Base-by-base conservation (phyloP, 64 coral and sea anemone genomes). In the Montipora foliosa region DNA sequence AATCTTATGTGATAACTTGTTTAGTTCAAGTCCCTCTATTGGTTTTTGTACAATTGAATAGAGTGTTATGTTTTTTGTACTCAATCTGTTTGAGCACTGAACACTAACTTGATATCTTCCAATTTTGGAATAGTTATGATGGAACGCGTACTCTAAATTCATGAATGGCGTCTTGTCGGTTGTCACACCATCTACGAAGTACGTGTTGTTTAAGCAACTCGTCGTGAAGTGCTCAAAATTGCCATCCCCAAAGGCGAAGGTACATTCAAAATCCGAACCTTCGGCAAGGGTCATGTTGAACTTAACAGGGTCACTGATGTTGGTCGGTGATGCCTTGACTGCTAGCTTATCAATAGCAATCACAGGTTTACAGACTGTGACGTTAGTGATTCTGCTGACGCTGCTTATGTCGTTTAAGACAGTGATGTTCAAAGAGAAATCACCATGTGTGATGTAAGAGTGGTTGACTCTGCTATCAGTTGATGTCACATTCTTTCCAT, bases 191-290 rank as follows among this genome's bases (percentile, higher is more conserved):
- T 97, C 84, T 47, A 74, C 78, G n/a, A 89, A 97, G 74, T 95
- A 97, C 4, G 82, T 53, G 48, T 83, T 49, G 12, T 84, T 89
- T 51, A 79, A 91, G 16, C 89, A 97, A 0, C 15, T 47, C 44
- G 29, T 86, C 49, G 57, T 49, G 5, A 67, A 89, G 59, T 59
- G 29, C 13, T 16, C 46, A 51, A 20, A 17, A 13, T 6, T 78
- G 67, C 67, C 77, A 78, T 97, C 83, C 29, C 93, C 93, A 58
- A 50, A 95, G 12, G 71, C 3, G 50, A 84, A 84, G 19, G 46
- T 19, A 66, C 96, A 97, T 8, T 77, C 62, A 29, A 97, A 92
- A 75, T 97, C 96, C 15, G 96, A 97, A 8, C 89, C 93, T 79
- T 94, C 76, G 0, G 77, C 78, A 46, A 95, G 68, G 58, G 51